Evolutionary conservation across 2,113 vertebrate species (phyloP), one percentile per base, ranked within the genome.

Genomic region (Phodopus roborovskii): DNA sequence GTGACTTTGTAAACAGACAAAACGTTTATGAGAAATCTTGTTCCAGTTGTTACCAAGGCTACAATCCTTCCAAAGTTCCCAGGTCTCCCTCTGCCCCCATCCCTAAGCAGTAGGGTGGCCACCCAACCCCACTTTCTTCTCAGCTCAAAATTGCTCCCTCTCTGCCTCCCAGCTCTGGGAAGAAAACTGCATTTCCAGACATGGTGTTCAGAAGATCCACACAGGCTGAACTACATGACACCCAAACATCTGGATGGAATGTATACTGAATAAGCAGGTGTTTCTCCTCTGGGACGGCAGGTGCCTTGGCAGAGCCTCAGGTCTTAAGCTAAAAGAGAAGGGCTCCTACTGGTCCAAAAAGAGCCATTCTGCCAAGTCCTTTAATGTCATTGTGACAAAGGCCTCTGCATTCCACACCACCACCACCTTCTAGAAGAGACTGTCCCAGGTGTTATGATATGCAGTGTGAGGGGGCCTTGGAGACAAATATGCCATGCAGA

Each of bases 211-310:
- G 68, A 92, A 11, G 66, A 92, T 82, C 89, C 94, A 88, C n/a
- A 50, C 45, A 39, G 60, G 62, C 85, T 89, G 39, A 10, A 36
- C 77, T 91, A 82, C 89, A 87, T 78, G 91, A 88, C 93, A 95
- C 78, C 92, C 91, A 95, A 94, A 97, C 95, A 96, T 97, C 92
- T 96, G 96, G 92, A 96, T 60, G 91, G 90, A 85, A 91, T 91
- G 91, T 92, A 91, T 91, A 97, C 87, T 88, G 79, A 75, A 94
- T 56, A 95, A 95, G 93, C 97, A 96, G 91, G 94, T 96, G 96
- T 96, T 96, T 89, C 89, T 94, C n/a, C 89, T 94, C 84, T 42
- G 3, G 53, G 60, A 26, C 13, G 89, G 95, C 97, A 97, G 97
- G 97, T 97, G 93, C 68, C 94, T 92, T 81, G 77, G 96, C 93